Conservation (phyloP, 2,113 vertebrate species). For the Anser cygnoides region DNA sequence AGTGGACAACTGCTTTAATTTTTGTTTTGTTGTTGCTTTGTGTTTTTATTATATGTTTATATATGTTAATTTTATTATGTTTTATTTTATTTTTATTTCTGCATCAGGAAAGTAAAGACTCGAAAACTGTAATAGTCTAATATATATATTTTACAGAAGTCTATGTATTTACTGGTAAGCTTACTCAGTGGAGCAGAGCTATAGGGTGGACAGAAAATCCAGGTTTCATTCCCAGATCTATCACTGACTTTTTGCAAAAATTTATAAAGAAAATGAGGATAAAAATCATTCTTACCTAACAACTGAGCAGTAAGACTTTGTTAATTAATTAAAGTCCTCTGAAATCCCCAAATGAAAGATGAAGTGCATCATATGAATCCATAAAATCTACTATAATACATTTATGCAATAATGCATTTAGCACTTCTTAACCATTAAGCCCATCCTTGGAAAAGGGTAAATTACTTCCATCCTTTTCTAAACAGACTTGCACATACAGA, state of each 20-base stretch:
- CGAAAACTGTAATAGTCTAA: not conserved
- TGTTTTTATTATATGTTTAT: not conserved
- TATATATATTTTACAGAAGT: not conserved
- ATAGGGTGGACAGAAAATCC: not conserved
- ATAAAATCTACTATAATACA: not conserved
- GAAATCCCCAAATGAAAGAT: not conserved
- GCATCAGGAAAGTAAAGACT: not conserved
- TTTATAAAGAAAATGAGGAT: not conserved
- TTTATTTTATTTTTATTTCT: not conserved
- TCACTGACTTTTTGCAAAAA: not conserved
- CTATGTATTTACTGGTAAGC: not conserved
- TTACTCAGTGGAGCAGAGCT: not conserved
- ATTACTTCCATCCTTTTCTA: not conserved
- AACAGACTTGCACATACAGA: not conserved
- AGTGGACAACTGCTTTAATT: not conserved
- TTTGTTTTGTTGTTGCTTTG: not conserved
- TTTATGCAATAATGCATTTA: not conserved
- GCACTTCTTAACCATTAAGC: not conserved
- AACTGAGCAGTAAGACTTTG: not conserved
- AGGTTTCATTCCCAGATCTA: not conserved
- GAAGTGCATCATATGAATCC: not conserved
- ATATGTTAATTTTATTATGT: not conserved
- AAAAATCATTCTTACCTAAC: not conserved
- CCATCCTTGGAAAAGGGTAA: not conserved
- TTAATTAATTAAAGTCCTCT: not conserved